Evolutionary conservation across 1,140 invertebrate genomes (phyloP), one percentile per base, ranked within the genome.

Genomic region (Anagrus nilaparvatae): DNA sequence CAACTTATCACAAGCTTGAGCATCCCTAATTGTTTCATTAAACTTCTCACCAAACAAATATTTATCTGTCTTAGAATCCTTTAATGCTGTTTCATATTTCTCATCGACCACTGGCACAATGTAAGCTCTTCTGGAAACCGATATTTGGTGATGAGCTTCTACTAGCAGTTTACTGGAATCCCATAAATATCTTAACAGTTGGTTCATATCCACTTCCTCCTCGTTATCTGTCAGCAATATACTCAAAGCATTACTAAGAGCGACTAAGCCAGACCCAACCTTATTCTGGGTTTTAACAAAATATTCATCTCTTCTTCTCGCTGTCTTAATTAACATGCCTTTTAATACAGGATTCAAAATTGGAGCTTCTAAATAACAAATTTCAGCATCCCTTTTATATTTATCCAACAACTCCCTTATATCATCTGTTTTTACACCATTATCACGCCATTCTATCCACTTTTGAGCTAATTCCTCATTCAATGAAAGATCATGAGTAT

Each of bases 371-470:
- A 50, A 30, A 2, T 12, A 14, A 24, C 21, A 44, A 18, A n/a
- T n/a, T n/a, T 44, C 41, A 4, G 36, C 39, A n/a, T 44, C 44
- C 6, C 42, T 18, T 3, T 36, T 16, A 32, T 48, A 40, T 37
- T 23, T 44, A 14, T 35, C 19, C 25, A 44, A 4, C 17, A 44
- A 16, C 19, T 48, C 37, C n/a, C 40, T 31, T 13, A 25, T 38
- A 5, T 33, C 30, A 1, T 40, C 29, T 21, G 28, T 29, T n/a
- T 32, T 32, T 8, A 47, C 17, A 8, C 44, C 36, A 2, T 13
- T 17, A 3, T 25, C 3, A 13, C 33, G 2, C 31, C 39, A 48
- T 5, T 18, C 27, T 13, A 21, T n/a, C 46, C 46, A 47, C 16
- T 14, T 30, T 30, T n/a, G n/a, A n/a, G n/a, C n/a, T n/a, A n/a